These are phyloP conservation scores for Willowsia nigromaculata DNA, from an alignment of 2,888 invertebrate genomes.

Conservation along the genomic window DNA sequence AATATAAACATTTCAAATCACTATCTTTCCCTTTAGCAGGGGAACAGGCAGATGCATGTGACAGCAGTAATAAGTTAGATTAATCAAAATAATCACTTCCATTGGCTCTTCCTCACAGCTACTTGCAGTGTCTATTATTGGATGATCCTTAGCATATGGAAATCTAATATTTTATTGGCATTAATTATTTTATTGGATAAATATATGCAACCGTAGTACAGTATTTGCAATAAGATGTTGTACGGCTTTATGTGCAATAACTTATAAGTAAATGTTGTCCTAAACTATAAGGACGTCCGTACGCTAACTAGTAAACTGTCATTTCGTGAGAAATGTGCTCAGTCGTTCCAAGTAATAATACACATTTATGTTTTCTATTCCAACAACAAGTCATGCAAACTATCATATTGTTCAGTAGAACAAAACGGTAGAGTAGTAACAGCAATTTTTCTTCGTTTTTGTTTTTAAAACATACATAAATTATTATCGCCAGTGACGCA, in stretches of 20 bases:
- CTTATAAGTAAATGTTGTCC: neutral
- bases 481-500: conserved; percentile 11
- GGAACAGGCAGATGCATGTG: neutral
- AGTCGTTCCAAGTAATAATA: neutral
- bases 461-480: neutral
- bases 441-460: no score
- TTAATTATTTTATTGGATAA: neutral
- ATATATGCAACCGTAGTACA: neutral
- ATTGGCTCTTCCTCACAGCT: conserved; percentile 30
- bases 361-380: neutral
- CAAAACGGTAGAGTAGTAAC: no score
- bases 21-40: conserved; percentile 10
- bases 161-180: neutral
- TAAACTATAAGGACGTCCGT: neutral
- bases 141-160: neutral
- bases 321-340: neutral
- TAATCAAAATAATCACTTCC: conserved; percentile 34
- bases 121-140: no score
- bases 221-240: neutral
- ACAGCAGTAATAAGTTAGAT: neutral
- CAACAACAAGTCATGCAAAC: neutral
- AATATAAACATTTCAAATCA: neutral
- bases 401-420: neutral
- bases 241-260: no score
- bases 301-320: neutral